These are phyloP conservation scores for Anguilla japonica DNA, from an alignment of 2,113 vertebrate genomes.

Conservation along the genomic window DNA sequence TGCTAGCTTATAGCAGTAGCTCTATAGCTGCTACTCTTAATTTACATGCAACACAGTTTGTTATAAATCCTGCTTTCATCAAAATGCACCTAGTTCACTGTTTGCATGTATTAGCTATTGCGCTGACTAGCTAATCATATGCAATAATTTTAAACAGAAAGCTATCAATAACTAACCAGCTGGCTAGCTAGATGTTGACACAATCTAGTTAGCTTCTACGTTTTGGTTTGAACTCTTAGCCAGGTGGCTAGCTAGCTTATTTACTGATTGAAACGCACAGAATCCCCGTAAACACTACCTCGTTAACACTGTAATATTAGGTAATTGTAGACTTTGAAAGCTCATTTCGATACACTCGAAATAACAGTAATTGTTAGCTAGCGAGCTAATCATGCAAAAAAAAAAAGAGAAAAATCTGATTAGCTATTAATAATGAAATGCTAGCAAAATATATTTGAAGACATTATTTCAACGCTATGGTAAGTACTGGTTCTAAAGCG, in stretches of 20 bases:
- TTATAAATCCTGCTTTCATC: neutral
- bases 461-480: slow-evolving; percentile 42
- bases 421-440: slow-evolving; percentile 13
- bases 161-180: neutral
- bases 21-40: neutral
- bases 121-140: neutral
- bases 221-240: neutral
- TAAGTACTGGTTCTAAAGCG: slow-evolving; percentile 54
- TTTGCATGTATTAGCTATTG: neutral
- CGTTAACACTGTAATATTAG: neutral
- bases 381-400: slow-evolving; percentile 41
- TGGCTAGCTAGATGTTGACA: slow-evolving; percentile 11
- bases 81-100: neutral
- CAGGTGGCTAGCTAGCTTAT: neutral
- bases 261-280: neutral
- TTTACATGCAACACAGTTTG: neutral
- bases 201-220: neutral
- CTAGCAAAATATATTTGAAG: slow-evolving; percentile 49
- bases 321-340: neutral
- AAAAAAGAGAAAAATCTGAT: slow-evolving; percentile 20
- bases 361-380: slow-evolving; percentile 47
- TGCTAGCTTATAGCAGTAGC: neutral
- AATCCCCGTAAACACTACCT: neutral
- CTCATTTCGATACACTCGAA: slow-evolving; percentile 32
- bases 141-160: neutral